Conservation (phyloP, 2,888 invertebrate species). For the Nomada goodeniana region DNA sequence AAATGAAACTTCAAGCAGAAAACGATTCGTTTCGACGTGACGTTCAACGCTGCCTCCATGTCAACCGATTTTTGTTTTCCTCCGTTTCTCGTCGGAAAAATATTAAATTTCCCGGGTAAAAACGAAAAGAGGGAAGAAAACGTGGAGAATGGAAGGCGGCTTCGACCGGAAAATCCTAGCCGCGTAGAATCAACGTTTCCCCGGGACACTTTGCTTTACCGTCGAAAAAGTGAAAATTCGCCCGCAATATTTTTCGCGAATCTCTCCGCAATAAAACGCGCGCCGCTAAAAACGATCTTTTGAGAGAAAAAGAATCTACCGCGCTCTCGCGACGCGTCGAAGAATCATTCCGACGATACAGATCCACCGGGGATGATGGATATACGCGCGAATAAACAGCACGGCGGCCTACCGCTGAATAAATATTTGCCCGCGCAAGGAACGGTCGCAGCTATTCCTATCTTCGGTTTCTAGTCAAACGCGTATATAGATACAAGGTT, state of each 20-base stretch:
- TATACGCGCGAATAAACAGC: constrained; percentile 78
- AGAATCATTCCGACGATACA: constrained; percentile 56
- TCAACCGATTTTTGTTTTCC: background rate
- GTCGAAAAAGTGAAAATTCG: too few relatives aligned
- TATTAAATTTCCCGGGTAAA: background rate
- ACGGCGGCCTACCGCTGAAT: constrained; percentile 75
- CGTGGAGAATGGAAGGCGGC: background rate
- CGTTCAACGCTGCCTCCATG: background rate
- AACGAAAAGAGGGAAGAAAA: background rate
- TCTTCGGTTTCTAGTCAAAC: constrained; percentile 66
- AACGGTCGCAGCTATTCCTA: constrained; percentile 75
- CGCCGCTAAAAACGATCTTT: background rate
- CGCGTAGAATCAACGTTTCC: background rate
- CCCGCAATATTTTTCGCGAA: background rate
- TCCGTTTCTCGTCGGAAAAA: background rate
- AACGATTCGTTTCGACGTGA: background rate
- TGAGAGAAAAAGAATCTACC: constrained; percentile 24
- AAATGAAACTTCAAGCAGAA: constrained; percentile 1
- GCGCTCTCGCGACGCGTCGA: constrained; percentile 14
- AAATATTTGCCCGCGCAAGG: constrained; percentile 78
- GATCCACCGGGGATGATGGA: constrained; percentile 74
- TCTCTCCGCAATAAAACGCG: background rate
- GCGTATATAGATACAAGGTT: constrained; percentile 42
- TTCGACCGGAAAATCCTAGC: too few relatives aligned
- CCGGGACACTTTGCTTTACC: background rate